Base-by-base conservation (phyloP, 1,140 invertebrate genomes). In the Battus philenor region DNA sequence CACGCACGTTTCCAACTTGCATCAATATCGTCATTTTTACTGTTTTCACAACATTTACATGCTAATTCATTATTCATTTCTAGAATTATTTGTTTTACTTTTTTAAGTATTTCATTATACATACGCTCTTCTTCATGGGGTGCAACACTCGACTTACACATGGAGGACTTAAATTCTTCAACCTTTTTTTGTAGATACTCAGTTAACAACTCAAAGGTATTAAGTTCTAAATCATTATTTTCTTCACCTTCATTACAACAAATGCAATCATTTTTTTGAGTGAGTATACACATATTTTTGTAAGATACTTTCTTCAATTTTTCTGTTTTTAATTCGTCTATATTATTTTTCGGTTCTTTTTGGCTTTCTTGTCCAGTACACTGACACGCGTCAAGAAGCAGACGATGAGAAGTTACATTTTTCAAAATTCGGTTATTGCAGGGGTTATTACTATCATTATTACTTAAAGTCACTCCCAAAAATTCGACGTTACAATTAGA, bases 141-240 rank as follows among this genome's bases (percentile, higher is more conserved):
- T 16, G 49, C 36, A 11, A 77, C 70, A 36, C 52, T 38, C 12
- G 61, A 52, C 52, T 62, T 59, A 29, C 54, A 29, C 54, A 65
- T 1, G 48, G 38, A 31, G 24, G 45, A 45, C 38, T 58, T 76
- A 33, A 74, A 70, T 44, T 71, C 56, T 30, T 50, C 44, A 18
- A 80, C 36, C 49, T 75, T 82, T 30, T 54, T 48, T 56, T 66
- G 75, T 16, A 84, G 54, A 54, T 84, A 62, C 39, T 79, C 60
- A 56, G 73, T 66, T 12, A 84, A 48, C 34, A 84, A 71, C 50
- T 68, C 54, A 64, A 77, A 84, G 4, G 71, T 58, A 53, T 84
- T 84, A 3, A 66, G 36, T 60, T 84, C 76, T 44, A 84, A 65
- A 12, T 84, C 69, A 16, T 60, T 66, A 9, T 47, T 58, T 18